Conservation (phyloP, 2,888 invertebrate species). For the Ferrisia virgata region DNA sequence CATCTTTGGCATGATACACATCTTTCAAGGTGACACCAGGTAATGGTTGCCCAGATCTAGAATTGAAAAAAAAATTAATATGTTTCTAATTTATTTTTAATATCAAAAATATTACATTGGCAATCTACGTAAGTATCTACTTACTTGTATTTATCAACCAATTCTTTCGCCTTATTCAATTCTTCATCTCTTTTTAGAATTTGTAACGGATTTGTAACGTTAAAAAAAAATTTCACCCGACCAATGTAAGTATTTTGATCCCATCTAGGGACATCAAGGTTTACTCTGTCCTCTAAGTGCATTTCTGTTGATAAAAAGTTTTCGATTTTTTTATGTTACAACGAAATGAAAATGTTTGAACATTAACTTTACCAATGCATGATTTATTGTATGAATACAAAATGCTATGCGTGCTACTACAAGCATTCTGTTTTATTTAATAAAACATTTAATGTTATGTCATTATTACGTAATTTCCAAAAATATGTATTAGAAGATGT, state of each 20-base stretch:
- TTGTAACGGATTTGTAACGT: slow-evolving; percentile 92
- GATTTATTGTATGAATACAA: too few relatives aligned
- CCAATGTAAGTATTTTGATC: slow-evolving; percentile 88
- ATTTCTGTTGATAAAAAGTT: too few relatives aligned
- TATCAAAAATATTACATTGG: background rate
- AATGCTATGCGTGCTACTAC: too few relatives aligned
- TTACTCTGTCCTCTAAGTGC: slow-evolving; percentile 52
- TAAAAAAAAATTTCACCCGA: slow-evolving; percentile 86
- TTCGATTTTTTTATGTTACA: background rate
- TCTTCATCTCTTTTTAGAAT: slow-evolving; percentile 66
- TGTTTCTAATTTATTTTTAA: too few relatives aligned
- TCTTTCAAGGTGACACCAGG: slow-evolving; percentile 69
- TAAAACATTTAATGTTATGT: background rate
- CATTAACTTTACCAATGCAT: too few relatives aligned
- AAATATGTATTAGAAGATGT: background rate
- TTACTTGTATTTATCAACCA: slow-evolving; percentile 79
- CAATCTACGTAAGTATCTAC: slow-evolving; percentile 51
- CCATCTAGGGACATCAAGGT: slow-evolving; percentile 83
- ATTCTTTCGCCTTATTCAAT: slow-evolving; percentile 72
- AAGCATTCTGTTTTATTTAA: too few relatives aligned
- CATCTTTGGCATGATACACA: slow-evolving; percentile 85
- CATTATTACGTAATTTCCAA: background rate
- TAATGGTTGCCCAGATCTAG: slow-evolving; percentile 13
- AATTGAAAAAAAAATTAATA: too few relatives aligned
- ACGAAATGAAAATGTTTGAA: too few relatives aligned